These are phyloP conservation scores for Cyprinodon variegatus DNA, from an alignment of 2,113 vertebrate genomes.

Conservation along the genomic window DNA sequence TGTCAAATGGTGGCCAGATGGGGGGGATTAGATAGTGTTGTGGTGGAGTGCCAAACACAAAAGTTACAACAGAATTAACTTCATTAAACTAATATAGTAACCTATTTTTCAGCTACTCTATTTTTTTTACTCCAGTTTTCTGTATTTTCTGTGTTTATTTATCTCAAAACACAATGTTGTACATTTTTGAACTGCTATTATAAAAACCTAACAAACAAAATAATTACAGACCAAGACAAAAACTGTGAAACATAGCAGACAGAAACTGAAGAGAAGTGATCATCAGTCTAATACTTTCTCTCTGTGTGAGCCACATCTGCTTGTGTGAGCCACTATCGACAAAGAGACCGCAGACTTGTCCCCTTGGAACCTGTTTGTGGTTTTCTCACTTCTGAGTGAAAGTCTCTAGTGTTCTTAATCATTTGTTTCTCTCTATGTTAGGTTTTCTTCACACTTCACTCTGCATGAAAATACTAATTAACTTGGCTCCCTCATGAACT, in stretches of 20 bases:
- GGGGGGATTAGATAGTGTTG: too few species aligned
- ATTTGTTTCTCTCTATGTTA: conserved; percentile 24
- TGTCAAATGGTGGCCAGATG: too few species aligned
- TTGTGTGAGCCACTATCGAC: conserved; percentile 25
- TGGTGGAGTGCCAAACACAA: not conserved
- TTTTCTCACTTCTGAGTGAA: conserved; percentile 36
- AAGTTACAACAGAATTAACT: not conserved
- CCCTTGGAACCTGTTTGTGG: conserved; percentile 28
- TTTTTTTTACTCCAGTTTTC: not conserved
- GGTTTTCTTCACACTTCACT: conserved; percentile 45
- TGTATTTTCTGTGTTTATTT: not conserved
- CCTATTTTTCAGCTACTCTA: not conserved
- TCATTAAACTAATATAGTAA: not conserved
- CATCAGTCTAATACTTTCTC: conserved; percentile 1
- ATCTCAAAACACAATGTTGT: not conserved
- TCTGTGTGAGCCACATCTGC: conserved; percentile 9
- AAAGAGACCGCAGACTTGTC: conserved; percentile 24
- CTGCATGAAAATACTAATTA: conserved; percentile 52
- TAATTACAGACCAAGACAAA: conserved; percentile 3
- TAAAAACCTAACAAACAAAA: not conserved
- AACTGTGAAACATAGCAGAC: not conserved
- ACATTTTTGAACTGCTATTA: not conserved
- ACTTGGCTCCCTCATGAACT: conserved; percentile 51
- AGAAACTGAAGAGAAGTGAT: not conserved
- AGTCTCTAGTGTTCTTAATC: conserved; percentile 24